Evolutionary conservation across 2,888 invertebrate species (phyloP), one percentile per base, ranked within the genome.

Genomic region (Stenotaenia linearis): DNA sequence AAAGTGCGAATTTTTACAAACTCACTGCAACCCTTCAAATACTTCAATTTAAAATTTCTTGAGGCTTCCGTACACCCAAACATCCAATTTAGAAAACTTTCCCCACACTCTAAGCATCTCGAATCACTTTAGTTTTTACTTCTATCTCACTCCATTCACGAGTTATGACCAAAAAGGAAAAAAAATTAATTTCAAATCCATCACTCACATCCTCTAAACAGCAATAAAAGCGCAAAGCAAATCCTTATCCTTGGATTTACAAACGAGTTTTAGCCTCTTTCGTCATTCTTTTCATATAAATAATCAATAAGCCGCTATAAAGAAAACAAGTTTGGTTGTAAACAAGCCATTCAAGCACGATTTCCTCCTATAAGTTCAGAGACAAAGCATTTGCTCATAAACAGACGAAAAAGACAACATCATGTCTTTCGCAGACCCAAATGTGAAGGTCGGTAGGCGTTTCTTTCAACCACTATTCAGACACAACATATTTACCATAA

Each of bases 401-500:
- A 45, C 4, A 32, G 32, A 32, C 5, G 32, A 32, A 32, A 32
- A 32, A 32, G 9, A 32, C n/a, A 45, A 45, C 45, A 45, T 18
- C 5, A 45, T 45, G 45, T 45, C 45, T 45, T 45, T 45, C n/a
- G n/a, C 45, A 45, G 18, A 45, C 45, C 7, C 12, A 61, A 61
- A 23, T 9, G 23, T 25, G 23, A 61, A 61, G 61, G 61, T 61
- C 61, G 15, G 25, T 23, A 23, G 61, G 61, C 61, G 61, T 61
- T 61, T 23, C 61, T 61, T 18, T 25, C 23, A 23, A 61, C 4
- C n/a, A 45, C n/a, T 15, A 45, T 18, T 32, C 45, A 45, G 45
- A 45, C 45, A 45, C 45, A 45, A 61, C 61, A 25, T 61, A 61
- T 61, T 61, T 61, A 25, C 61, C 61, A 61, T 61, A 61, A 61